A percentile compares a stretch with the other conserved stretches of the same genome.
These are phyloP conservation scores for Gastracanthus pulcherrimus DNA, from an alignment of 2,888 invertebrate species.

Conservation along the genomic window DNA sequence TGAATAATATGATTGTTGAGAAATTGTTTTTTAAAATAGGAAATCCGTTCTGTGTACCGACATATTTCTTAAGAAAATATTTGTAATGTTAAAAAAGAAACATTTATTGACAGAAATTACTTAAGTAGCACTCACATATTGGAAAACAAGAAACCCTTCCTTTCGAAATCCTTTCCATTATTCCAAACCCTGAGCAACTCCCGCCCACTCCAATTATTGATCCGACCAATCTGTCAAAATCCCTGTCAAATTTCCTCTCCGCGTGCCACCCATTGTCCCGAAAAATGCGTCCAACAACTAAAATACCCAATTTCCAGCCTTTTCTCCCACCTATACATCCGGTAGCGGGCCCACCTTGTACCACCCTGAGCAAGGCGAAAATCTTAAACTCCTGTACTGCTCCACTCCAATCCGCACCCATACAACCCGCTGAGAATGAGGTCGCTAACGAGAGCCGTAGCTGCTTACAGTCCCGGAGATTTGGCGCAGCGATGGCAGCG, in stretches of 20 bases:
- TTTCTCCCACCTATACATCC: background rate
- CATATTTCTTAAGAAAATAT: too few species aligned
- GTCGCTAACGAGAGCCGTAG: background rate
- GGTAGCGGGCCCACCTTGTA: background rate
- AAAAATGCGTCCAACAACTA: background rate
- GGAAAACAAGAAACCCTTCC: too few species aligned
- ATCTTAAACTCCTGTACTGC: background rate
- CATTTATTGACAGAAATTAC: too few species aligned
- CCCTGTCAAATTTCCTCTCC: too few species aligned
- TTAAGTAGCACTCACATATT: too few species aligned
- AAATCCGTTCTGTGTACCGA: too few species aligned
- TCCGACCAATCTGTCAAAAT: conserved; percentile 4
- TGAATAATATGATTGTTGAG: too few species aligned
- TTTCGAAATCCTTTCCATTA: too few species aligned
- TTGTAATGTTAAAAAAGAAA: too few species aligned
- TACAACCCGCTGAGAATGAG: background rate
- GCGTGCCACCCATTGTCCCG: background rate
- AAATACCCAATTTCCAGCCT: conserved; percentile 3
- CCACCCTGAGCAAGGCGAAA: background rate
- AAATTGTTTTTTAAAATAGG: too few species aligned
- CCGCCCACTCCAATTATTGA: conserved; percentile 4
- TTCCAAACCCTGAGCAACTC: too few species aligned
- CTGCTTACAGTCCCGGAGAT: conserved; percentile 34
- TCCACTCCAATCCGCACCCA: background rate
- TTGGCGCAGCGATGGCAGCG: conserved; percentile 2